Base-by-base conservation (phyloP, 2,888 invertebrate genomes). In the Nudaria mundana region DNA sequence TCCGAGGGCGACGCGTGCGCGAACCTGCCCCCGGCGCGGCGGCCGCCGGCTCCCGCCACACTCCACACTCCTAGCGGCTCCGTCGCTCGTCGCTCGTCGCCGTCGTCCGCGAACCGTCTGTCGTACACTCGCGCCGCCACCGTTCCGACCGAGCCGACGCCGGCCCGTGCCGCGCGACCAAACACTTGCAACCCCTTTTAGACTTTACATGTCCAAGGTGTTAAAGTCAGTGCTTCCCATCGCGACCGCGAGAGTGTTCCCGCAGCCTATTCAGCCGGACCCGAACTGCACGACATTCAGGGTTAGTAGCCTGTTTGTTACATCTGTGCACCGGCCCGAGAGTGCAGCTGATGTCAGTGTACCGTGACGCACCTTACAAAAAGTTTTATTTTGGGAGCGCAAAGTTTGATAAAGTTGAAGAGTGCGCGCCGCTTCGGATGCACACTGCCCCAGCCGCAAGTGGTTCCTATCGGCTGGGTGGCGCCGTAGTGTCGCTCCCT, bases 171-270 rank as follows among this genome's bases (percentile, higher is more conserved):
- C 84, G 81, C 76, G 81, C 84, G 76, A 72, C 67, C 58, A 61
- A 59, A 60, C 43, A 50, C 56, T 58, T 65, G 56, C 77, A 71
- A 73, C 72, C 67, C 67, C n/a, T n/a, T n/a, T n/a, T n/a, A 72
- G 67, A 75, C 84, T 72, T 75, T 81, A 84, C 80, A 84, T 86
- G 82, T 81, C 82, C 81, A 83, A 82, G 87, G 88, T 87, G 86
- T 71, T 85, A 68, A 80, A 85, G 73, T 80, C 87, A 85, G 87
- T 88, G 87, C 85, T 84, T 74, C 83, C 86, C 66, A 76, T 76
- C 76, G 78, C 81, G 70, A 79, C 79, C 81, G 82, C 84, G 79
- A 79, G 70, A 83, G 84, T 88, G 85, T 71, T 81, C 74, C 86
- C 83, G 78, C 84, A 81, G 76, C 76, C 69, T 59, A 76, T 77